Percentiles rank a stretch among this genome's conserved stretches.
Evolutionary conservation across 2,113 vertebrate species (phyloP).

Genomic region (Bombycilla garrulus): DNA sequence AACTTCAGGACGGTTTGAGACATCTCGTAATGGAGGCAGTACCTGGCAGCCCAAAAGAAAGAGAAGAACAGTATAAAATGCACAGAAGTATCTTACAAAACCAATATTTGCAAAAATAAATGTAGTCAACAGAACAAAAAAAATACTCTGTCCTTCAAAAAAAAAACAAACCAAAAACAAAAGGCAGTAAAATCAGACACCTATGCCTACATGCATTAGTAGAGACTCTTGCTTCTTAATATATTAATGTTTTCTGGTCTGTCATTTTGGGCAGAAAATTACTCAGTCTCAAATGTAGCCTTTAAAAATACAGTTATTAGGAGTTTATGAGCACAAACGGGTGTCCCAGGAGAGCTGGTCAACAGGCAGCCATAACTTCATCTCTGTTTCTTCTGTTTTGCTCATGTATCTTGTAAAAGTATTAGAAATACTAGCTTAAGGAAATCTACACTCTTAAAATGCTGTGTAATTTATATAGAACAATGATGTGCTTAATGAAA

Average conservation of each 20-base stretch:
- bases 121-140: background rate
- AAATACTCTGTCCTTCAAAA: background rate
- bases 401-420: background rate
- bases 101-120: background rate
- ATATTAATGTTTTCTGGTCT: background rate
- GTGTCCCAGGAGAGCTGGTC: background rate
- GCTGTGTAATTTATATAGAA: background rate
- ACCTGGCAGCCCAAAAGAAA: conserved; percentile 76
- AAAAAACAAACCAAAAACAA: background rate
- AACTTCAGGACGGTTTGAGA: conserved; percentile 91
- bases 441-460: background rate
- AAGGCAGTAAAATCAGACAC: background rate
- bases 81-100: background rate
- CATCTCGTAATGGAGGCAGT: conserved; percentile 91
- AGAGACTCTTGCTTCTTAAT: background rate
- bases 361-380: background rate
- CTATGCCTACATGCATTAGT: background rate
- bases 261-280: background rate
- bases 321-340: background rate
- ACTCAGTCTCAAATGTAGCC: background rate
- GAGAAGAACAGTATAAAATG: background rate
- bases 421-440: background rate
- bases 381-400: background rate
- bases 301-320: background rate
- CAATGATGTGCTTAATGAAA: background rate